Conservation (phyloP, 2,888 invertebrate genomes). For the Lasioglossum zephyrum region DNA sequence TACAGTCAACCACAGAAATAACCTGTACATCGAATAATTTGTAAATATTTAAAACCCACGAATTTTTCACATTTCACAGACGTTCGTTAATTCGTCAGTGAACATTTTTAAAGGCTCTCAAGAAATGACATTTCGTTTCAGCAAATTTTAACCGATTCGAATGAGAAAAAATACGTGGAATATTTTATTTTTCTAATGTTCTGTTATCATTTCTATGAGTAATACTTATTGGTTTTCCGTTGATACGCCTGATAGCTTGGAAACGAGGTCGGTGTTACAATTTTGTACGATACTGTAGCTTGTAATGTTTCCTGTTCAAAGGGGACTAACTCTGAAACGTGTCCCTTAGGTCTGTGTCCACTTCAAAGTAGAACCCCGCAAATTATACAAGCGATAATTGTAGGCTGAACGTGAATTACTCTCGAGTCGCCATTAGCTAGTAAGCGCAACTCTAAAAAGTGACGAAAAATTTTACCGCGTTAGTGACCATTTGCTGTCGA, state of each 20-base stretch:
- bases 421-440: not conserved
- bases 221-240: not conserved
- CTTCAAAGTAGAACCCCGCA: not conserved
- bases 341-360: not conserved
- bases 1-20: not conserved
- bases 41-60: not conserved
- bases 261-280: not conserved
- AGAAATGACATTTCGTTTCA: not conserved
- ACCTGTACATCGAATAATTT: not conserved
- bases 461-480: not conserved
- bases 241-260: not conserved
- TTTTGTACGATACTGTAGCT: not conserved
- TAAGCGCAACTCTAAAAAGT: not conserved
- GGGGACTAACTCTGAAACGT: not conserved
- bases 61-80: not conserved
- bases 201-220: not conserved
- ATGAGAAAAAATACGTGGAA: not conserved
- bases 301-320: not conserved
- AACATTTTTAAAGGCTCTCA: not conserved
- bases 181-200: not conserved
- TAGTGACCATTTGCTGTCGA: not conserved
- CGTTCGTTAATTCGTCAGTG: not conserved
- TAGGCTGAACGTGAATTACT: not conserved
- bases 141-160: not conserved
- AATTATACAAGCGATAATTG: conserved; percentile 9